A percentile compares a stretch with the other conserved stretches of the same genome.
phyloP scores from a whole-genome alignment of 2,888 invertebrate species.

The Mesochorus sp. region DNA sequence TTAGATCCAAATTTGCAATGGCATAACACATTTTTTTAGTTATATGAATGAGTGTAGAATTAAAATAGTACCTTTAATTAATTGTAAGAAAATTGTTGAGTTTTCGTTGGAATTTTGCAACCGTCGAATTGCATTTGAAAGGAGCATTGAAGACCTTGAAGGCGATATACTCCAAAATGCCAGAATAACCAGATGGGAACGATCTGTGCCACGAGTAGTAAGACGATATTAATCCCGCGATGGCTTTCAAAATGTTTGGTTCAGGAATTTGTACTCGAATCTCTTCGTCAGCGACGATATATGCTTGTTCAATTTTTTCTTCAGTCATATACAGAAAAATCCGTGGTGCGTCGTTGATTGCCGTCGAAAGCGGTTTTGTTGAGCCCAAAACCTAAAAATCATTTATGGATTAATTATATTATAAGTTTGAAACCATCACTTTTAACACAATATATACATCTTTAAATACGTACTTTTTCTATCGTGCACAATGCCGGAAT shows the following conservation, averaged over 20 bases:
- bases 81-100: background rate
- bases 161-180: background rate
- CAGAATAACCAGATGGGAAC: background rate
- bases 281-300: background rate
- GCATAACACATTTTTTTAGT: too few species aligned
- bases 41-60: background rate
- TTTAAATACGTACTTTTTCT: background rate
- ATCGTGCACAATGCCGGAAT: background rate
- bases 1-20: too few species aligned
- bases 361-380: background rate
- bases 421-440: background rate
- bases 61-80: background rate
- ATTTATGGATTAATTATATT: background rate
- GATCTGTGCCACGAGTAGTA: conserved; percentile 7
- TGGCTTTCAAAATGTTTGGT: background rate
- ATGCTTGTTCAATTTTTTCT: background rate
- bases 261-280: background rate
- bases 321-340: background rate
- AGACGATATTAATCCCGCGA: background rate
- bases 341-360: background rate
- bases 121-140: background rate
- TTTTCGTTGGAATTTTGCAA: conserved; percentile 2
- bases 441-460: background rate
- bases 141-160: background rate
- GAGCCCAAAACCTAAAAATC: conserved; percentile 5